phyloP scores from a whole-genome alignment of 2,113 vertebrate genomes.

The Xiphophorus couchianus region DNA sequence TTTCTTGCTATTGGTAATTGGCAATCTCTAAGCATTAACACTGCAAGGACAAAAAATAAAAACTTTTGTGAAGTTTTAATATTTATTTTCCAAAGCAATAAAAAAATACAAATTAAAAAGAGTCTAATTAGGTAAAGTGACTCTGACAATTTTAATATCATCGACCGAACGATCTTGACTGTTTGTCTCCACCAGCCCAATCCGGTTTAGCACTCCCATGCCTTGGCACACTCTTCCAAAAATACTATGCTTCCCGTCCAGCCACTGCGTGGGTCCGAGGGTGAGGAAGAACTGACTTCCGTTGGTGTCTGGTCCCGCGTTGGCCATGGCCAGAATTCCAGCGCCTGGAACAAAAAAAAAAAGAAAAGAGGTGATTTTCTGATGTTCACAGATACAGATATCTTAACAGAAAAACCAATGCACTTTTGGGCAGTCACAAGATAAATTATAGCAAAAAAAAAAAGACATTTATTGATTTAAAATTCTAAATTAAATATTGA shows the following conservation, averaged over 20 bases:
- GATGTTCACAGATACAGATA: neutral
- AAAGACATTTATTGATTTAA: neutral
- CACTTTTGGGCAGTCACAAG: neutral
- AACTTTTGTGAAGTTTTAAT: neutral
- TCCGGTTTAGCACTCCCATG: conserved; percentile 88
- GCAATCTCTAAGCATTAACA: neutral
- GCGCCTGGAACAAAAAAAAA: conserved; percentile 79
- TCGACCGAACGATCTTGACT: conserved; percentile 92
- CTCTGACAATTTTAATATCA: conserved; percentile 90
- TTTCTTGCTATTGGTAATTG: neutral
- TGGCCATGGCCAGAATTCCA: conserved; percentile 96
- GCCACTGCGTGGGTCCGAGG: conserved; percentile 90
- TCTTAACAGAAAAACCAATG: neutral
- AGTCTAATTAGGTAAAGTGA: conserved; percentile 77
- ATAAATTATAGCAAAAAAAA: neutral
- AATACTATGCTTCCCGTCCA: conserved; percentile 95
- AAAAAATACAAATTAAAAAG: neutral
- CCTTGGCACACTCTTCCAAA: conserved; percentile 93
- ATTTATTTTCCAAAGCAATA: conserved; percentile 47
- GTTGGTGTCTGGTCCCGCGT: conserved; percentile 93
- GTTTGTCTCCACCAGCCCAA: conserved; percentile 95
- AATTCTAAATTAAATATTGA: neutral
- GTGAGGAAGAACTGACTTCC: conserved; percentile 97
- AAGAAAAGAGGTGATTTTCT: neutral
- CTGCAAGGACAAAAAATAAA: neutral